These are phyloP conservation scores for Acanthurus lineatus DNA, from an alignment of 2,797 vertebrate genomes.

Conservation along the genomic window DNA sequence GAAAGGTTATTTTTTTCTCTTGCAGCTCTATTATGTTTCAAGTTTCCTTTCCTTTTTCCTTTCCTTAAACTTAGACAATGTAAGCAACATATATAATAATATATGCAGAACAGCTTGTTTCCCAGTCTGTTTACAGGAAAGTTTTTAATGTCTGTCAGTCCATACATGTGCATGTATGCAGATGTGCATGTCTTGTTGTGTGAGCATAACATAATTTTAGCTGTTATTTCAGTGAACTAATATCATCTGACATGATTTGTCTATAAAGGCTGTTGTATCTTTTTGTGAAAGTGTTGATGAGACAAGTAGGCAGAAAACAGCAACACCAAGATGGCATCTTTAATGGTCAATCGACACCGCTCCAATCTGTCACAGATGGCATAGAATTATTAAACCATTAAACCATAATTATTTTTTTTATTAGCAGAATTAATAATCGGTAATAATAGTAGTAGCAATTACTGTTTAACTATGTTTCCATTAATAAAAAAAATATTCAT, in stretches of 20 bases:
- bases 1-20: not conserved
- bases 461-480: constrained; percentile 14
- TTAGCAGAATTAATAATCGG: constrained; percentile 32
- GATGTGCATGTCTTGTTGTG: constrained; percentile 3
- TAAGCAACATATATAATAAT: not conserved
- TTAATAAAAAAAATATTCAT: constrained; percentile 10
- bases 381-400: constrained; percentile 26
- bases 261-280: not conserved
- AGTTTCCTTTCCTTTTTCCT: not conserved
- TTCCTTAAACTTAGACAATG: too few relatives aligned
- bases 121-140: not conserved
- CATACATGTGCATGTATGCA: not conserved
- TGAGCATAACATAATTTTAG: not conserved
- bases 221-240: not conserved
- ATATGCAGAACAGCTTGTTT: constrained; percentile 16
- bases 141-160: not conserved
- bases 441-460: constrained; percentile 7
- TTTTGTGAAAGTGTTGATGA: constrained; percentile 13
- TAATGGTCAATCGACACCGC: constrained; percentile 36
- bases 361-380: constrained; percentile 19
- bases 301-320: constrained; percentile 26
- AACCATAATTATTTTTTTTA: constrained; percentile 50
- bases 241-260: not conserved
- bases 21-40: not conserved
- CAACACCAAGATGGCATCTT: constrained; percentile 17